Base-by-base conservation (phyloP, 1,140 invertebrate genomes). In the Nomia melanderi region DNA sequence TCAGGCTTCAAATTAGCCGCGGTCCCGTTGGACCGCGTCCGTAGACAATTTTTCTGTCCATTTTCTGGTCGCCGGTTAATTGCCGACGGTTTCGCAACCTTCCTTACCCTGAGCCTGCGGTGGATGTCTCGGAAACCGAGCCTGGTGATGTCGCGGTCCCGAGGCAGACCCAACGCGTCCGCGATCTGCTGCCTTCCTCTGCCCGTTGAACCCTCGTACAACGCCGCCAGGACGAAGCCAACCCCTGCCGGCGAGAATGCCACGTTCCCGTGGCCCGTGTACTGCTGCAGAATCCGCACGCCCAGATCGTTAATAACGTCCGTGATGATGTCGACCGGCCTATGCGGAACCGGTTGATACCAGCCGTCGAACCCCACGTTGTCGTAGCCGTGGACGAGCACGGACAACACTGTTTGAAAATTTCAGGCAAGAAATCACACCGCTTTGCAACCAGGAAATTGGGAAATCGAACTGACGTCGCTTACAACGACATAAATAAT, bases 231-330 rank as follows among this genome's bases (percentile, higher is more conserved):
- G 12, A 97, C 95, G 80, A 96, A 96, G 81, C 95, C 94, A 67
- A 96, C 88, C 0, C 96, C 96, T 41, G 96, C 96, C 4, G 96
- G 96, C 1, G 96, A 97, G 88, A 97, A 96, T 9, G 96, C 96
- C n/a, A 96, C 95, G 86, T 97, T 97, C 85, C 96, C 96, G n/a
- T 94, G 93, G 84, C 95, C 94, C 14, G 82, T 53, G 65, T 92
- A 89, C 64, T 91, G 89, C 53, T 91, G 87, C 0, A 96, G 92
- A 70, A 96, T 93, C 84, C 94, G 94, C 64, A 96, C 91, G 69
- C 95, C 96, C 31, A 96, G 93, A 86, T 94, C 93, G 84, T 97
- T 97, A 25, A 95, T 94, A n/a, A 95, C 93, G 84, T 97, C 96
- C 20, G 96, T 95, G 95, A 97, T 96, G 50, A 95, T 92, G 71